Evolutionary conservation across 2,888 invertebrate genomes (phyloP), one percentile per base, ranked within the genome.

Genomic region (Pseudoips prasinana): DNA sequence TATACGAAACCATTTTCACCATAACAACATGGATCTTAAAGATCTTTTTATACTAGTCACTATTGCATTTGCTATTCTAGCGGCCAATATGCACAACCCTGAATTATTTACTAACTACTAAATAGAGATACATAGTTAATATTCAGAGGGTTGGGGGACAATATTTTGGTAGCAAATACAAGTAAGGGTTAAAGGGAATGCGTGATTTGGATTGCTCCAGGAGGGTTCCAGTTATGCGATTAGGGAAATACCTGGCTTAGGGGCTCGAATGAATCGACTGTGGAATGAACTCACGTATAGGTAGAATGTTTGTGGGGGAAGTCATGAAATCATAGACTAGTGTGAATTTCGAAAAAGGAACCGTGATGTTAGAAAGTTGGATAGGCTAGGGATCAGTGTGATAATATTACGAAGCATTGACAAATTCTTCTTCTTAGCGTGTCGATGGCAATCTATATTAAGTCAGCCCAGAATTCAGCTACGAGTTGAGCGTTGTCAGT

Each of bases 91-190:
- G 69, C 68, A 70, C 62, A 64, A 51, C 57, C 58, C 53, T 78
- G 80, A 80, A 84, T 85, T 77, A 84, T 84, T 81, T 74, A 79
- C 71, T 59, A 45, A 59, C 68, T 69, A 69, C 79, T 82, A 83
- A 84, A 84, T 74, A 76, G 64, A 76, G 75, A 64, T 65, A 58
- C 64, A 63, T 70, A 68, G 63, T 83, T 84, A 83, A 83, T 83
- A 82, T 84, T 82, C 76, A 76, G 64, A 67, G 65, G 73, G 68
- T 66, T 55, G 57, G 39, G 63, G 71, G 69, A 74, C 80, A 79
- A 79, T 80, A 82, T 81, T 82, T 78, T 74, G 78, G 59, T 59
- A 66, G 67, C 56, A 66, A 68, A 76, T 67, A 70, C 49, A 46
- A 38, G 52, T 46, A 61, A 66, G 73, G 73, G 73, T 50, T 52